phyloP scores from a whole-genome alignment of 1,140 invertebrate species.

The Tribolium castaneum region DNA sequence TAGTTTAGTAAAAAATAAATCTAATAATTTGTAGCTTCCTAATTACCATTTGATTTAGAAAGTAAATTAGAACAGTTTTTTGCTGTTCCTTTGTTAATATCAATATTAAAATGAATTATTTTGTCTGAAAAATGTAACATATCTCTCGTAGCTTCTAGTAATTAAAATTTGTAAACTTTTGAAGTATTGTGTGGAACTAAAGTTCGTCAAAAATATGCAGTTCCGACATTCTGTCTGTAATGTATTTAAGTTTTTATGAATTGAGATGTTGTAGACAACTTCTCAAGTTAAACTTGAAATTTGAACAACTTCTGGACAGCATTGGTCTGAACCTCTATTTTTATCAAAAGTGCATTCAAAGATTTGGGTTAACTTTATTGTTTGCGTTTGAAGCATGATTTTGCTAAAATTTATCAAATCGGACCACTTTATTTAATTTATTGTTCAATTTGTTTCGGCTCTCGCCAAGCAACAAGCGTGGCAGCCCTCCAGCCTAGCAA shows the following conservation, averaged over 20 bases:
- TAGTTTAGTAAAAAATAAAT: slow-evolving; percentile 4
- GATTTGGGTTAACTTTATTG: not conserved
- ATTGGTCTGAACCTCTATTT: not conserved
- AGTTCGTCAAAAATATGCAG: not conserved
- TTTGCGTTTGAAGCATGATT: not conserved
- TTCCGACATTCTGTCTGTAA: not conserved
- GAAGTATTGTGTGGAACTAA: not conserved
- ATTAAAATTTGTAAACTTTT: not conserved
- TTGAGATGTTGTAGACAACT: slow-evolving; percentile 4
- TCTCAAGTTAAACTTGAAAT: not conserved
- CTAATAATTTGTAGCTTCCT: not conserved
- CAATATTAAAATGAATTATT: no score
- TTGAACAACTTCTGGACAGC: slow-evolving; percentile 3
- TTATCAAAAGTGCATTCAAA: not conserved
- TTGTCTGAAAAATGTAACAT: no score
- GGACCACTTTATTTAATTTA: not conserved
- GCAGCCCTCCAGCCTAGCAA: not conserved
- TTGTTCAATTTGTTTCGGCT: not conserved
- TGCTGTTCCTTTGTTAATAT: no score
- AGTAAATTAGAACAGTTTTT: no score
- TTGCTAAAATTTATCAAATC: not conserved
- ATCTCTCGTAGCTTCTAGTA: no score
- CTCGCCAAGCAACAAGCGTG: not conserved
- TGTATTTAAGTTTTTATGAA: not conserved
- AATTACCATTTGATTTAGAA: no score